These are phyloP conservation scores for Zootoca vivipara DNA, from an alignment of 2,113 vertebrate species.

Conservation along the genomic window DNA sequence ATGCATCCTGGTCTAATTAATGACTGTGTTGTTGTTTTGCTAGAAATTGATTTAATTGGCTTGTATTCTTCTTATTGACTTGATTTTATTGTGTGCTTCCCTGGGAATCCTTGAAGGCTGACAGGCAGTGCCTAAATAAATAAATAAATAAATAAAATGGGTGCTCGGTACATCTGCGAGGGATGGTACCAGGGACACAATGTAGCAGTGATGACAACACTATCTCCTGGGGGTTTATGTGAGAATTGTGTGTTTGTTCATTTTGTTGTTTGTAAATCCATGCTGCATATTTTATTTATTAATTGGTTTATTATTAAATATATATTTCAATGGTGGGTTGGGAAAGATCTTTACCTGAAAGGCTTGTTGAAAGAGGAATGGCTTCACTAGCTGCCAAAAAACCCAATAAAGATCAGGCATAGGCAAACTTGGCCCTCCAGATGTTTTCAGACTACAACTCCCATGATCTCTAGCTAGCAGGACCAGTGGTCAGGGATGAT, in stretches of 20 bases:
- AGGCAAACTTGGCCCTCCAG: no score
- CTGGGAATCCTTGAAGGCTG: neutral
- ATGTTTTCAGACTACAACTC: no score
- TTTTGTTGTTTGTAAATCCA: neutral
- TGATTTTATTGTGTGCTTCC: neutral
- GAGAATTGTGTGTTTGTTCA: neutral
- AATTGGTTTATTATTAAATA: no score
- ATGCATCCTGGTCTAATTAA: neutral
- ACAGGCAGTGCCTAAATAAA: neutral
- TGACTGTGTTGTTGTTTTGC: neutral
- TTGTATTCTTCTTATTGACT: neutral
- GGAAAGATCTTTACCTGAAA: no score
- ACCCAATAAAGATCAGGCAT: no score
- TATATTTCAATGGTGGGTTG: no score
- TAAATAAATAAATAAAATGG: neutral
- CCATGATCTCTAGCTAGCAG: no score
- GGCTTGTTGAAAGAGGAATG: no score
- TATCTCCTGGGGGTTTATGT: neutral
- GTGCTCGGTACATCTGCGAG: neutral
- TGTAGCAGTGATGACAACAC: neutral
- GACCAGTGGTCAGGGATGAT: no score
- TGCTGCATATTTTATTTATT: neutral
- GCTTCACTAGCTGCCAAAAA: no score
- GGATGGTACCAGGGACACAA: neutral
- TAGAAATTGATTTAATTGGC: neutral